Conservation (phyloP, 2,113 vertebrate species). For the Illadopsis cleaveri region DNA sequence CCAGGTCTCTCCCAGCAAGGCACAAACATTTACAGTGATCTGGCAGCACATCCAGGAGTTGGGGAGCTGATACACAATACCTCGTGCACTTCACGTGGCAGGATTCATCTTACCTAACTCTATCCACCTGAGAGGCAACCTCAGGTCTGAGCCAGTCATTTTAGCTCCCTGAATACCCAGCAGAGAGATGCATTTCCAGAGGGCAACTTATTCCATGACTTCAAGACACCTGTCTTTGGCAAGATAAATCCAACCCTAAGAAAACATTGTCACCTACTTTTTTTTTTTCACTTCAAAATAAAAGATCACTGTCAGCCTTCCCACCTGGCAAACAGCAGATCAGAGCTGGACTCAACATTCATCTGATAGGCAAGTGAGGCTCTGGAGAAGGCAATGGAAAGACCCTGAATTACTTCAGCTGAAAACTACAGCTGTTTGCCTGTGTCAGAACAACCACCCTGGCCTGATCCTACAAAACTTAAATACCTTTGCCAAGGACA, state of each 20-base stretch:
- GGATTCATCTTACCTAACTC: conserved; percentile 61
- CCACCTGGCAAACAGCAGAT: not conserved
- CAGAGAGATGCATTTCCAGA: conserved; percentile 25
- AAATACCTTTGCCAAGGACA: not conserved
- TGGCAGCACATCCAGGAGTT: not conserved
- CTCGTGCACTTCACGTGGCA: not conserved
- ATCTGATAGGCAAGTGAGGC: not conserved
- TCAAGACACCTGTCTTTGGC: not conserved
- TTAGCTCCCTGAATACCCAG: conserved; percentile 10
- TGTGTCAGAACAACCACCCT: not conserved
- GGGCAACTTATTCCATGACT: conserved; percentile 59
- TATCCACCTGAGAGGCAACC: conserved; percentile 53
- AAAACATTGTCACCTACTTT: not conserved
- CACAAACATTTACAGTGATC: not conserved
- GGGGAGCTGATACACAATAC: not conserved
- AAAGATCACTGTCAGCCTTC: not conserved
- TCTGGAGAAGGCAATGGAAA: not conserved
- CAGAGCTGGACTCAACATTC: not conserved
- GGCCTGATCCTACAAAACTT: not conserved
- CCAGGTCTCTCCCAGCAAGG: not conserved
- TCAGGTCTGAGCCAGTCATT: not conserved
- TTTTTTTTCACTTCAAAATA: not conserved
- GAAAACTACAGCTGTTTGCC: not conserved
- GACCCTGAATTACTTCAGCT: not conserved
- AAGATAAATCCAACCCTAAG: not conserved